A percentile compares a stretch with the other conserved stretches of the same genome.
These are phyloP conservation scores for Eledona agricola DNA, from an alignment of 2,888 invertebrate species.

Conservation along the genomic window DNA sequence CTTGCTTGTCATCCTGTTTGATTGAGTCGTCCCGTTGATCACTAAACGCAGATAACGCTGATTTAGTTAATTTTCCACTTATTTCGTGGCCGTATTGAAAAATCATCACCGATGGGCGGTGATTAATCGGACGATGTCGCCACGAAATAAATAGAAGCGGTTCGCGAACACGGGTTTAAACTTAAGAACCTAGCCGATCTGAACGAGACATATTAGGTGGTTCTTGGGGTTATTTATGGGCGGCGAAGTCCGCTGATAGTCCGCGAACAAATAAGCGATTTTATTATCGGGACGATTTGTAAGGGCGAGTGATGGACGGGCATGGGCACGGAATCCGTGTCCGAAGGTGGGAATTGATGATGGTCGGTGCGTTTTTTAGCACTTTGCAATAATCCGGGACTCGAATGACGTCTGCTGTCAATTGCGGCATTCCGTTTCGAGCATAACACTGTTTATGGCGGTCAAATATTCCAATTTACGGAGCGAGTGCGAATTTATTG, in stretches of 20 bases:
- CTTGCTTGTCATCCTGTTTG: conserved; percentile 56
- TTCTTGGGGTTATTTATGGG: conserved; percentile 45
- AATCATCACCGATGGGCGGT: conserved; percentile 17
- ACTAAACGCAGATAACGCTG: conserved; percentile 52
- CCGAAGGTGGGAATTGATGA: no score
- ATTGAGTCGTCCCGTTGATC: conserved; percentile 55
- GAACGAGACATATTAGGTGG: conserved; percentile 53
- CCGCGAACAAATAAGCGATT: conserved; percentile 42
- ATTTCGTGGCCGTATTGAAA: conserved; percentile 46
- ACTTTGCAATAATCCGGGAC: no score
- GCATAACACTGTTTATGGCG: conserved; percentile 60
- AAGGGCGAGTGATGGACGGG: no score
- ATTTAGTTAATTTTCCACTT: conserved; percentile 54
- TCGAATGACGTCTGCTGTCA: conserved; percentile 51
- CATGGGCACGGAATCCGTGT: no score
- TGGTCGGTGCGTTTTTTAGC: no score
- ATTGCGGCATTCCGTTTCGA: conserved; percentile 58
- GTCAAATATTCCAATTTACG: conserved; percentile 63
- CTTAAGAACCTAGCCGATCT: conserved; percentile 53
- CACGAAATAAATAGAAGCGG: conserved; percentile 24
- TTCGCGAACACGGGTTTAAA: conserved; percentile 51
- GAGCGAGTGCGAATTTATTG: conserved; percentile 59
- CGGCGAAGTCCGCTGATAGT: conserved; percentile 42
- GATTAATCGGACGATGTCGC: conserved; percentile 6
- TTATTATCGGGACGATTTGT: conserved; percentile 45